These are phyloP conservation scores for Oreochromis grahami DNA, from an alignment of 2,797 vertebrate species.

Conservation along the genomic window DNA sequence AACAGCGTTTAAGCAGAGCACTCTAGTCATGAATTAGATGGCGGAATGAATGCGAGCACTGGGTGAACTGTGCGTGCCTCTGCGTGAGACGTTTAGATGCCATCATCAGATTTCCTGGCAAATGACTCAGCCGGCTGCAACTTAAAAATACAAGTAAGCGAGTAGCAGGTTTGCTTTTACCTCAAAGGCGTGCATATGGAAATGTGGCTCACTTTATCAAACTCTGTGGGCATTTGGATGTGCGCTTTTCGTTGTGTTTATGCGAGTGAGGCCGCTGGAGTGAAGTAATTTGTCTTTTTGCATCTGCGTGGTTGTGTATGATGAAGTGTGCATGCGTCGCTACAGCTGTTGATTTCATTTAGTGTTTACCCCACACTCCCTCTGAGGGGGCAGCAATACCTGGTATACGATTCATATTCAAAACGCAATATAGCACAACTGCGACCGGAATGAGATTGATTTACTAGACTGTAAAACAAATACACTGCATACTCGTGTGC, in stretches of 20 bases:
- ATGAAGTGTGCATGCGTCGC: background rate
- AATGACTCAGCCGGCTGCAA: slow-evolving; percentile 50
- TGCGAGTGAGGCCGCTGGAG: background rate
- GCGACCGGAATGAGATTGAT: slow-evolving; percentile 35
- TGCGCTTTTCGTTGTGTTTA: slow-evolving; percentile 14
- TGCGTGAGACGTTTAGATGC: slow-evolving; percentile 39
- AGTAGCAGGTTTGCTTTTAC: slow-evolving; percentile 35
- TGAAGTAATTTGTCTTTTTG: slow-evolving; percentile 28
- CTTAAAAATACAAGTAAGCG: slow-evolving; percentile 61
- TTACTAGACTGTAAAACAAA: slow-evolving; percentile 25
- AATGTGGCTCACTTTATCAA: slow-evolving; percentile 23
- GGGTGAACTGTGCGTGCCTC: background rate
- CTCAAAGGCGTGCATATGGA: slow-evolving; percentile 48
- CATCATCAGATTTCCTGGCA: slow-evolving; percentile 40
- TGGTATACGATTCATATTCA: slow-evolving; percentile 42
- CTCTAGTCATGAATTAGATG: slow-evolving; percentile 14
- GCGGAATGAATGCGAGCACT: background rate
- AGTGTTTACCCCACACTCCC: slow-evolving; percentile 17
- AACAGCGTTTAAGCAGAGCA: slow-evolving; percentile 1
- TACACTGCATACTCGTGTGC: background rate
- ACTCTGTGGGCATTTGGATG: slow-evolving; percentile 7
- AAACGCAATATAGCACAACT: slow-evolving; percentile 27
- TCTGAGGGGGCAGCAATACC: slow-evolving; percentile 7
- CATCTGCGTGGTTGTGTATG: background rate
- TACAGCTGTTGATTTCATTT: slow-evolving; percentile 52